Base-by-base conservation (phyloP, 2,888 invertebrate species). In the Sclerodermus sp. region DNA sequence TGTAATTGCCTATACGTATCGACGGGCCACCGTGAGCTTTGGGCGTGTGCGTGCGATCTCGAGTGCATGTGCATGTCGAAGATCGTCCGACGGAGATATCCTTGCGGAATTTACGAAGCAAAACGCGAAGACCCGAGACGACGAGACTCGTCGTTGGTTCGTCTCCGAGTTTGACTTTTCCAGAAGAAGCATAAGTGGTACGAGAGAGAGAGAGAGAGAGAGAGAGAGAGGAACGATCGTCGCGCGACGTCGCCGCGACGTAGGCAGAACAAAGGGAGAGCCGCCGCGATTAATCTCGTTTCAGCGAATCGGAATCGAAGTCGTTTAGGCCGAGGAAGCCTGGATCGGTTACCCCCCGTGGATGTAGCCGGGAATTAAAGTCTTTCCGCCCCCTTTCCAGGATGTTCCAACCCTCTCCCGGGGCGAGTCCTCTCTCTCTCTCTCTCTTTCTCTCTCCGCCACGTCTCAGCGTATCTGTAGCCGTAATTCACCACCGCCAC, bases 281-380 rank as follows among this genome's bases (percentile, higher is more conserved):
- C 8, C 3, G 42, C 44, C 38, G 32, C 56, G 62, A 67, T 66
- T 66, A 62, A 62, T 67, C 57, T 62, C 55, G 53, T 58, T 58
- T 58, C 47, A 56, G 42, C 53, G 42, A 50, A 34, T 55, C 50
- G 60, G 56, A 62, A 67, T 62, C 67, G 61, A 66, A 60, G 58
- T 61, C 59, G 57, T 64, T 67, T 55, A 62, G 62, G 64, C 53
- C 47, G 59, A 55, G 49, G 62, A 62, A 63, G 59, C 45, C 47
- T 60, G 45, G 56, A 53, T 52, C 53, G 60, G 57, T 53, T 47
- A 40, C 30, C 41, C 41, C 34, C 49, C 53, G 60, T 52, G 59
- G 63, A 60, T 68, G 67, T 69, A 66, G 57, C 55, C 46, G 50
- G 64, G 68, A 73, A 73, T 71, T 71, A 70, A 68, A 72, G 71